Conservation (phyloP, 2,888 invertebrate species). For the Molanna angustata region DNA sequence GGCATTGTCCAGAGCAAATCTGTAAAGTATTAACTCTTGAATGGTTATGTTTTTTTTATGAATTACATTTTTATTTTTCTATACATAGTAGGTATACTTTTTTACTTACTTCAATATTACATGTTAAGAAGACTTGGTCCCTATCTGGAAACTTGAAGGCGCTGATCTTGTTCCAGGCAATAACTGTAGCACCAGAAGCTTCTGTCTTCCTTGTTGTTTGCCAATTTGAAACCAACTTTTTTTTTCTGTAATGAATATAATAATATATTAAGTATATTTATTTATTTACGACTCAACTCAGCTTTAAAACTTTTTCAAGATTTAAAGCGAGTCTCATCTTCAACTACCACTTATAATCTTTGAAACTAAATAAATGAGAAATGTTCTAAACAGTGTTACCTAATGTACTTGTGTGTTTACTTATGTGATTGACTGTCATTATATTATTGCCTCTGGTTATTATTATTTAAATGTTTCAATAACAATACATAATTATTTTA, state of each 20-base stretch:
- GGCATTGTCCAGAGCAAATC: conserved; percentile 29
- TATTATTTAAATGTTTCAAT: too few species aligned
- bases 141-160: conserved; percentile 75
- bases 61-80: not conserved
- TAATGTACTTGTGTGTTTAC: too few species aligned
- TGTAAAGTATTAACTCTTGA: not conserved
- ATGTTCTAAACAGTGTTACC: too few species aligned
- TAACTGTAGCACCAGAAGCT: conserved; percentile 59
- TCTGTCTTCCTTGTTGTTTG: conserved; percentile 58
- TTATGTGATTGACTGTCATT: too few species aligned
- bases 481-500: too few species aligned
- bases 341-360: too few species aligned
- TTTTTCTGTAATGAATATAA: conserved; percentile 57
- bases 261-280: not conserved
- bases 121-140: conserved; percentile 68
- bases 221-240: conserved; percentile 64
- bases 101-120: conserved; percentile 64
- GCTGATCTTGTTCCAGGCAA: conserved; percentile 65
- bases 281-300: not conserved
- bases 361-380: too few species aligned
- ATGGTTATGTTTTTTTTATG: not conserved
- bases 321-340: too few species aligned
- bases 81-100: not conserved
- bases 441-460: too few species aligned
- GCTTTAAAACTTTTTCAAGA: too few species aligned